Conservation (phyloP, 2,888 invertebrate genomes). For the Dusona sp. region DNA sequence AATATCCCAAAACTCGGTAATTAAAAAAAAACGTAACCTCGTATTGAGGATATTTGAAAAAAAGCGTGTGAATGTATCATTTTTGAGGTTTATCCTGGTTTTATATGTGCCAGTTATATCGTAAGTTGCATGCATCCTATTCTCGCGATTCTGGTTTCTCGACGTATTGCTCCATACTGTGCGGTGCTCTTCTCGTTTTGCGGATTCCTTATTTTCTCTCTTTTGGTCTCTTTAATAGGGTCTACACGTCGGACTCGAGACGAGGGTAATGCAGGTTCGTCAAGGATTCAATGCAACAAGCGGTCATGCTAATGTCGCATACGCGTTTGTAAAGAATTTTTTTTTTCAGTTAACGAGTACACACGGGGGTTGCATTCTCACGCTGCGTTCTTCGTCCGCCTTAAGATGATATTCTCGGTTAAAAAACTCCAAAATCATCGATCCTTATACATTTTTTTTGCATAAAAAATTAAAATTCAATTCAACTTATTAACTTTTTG, state of each 20-base stretch:
- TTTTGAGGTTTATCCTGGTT: background rate
- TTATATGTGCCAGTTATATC: background rate
- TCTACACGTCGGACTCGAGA: constrained; percentile 12
- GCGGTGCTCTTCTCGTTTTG: background rate
- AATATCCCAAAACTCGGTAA: background rate
- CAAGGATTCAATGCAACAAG: constrained; percentile 58
- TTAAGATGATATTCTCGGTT: background rate
- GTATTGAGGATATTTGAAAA: background rate
- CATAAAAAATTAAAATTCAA: background rate
- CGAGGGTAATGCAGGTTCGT: constrained; percentile 12
- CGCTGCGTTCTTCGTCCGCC: constrained; percentile 36
- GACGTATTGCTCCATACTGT: background rate
- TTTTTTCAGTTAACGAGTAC: constrained; percentile 14
- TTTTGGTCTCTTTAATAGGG: background rate
- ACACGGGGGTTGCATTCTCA: constrained; percentile 58
- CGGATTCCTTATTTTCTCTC: constrained; percentile 16
- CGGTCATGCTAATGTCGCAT: constrained; percentile 58
- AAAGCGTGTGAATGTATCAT: background rate
- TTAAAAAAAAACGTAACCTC: background rate
- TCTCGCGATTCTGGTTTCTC: constrained; percentile 12
- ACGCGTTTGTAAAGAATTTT: constrained; percentile 40
- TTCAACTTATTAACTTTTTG: background rate
- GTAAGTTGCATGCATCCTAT: background rate
- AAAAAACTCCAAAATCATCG: background rate
- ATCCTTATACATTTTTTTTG: background rate